These are phyloP conservation scores for Liopterus haemorrhoidalis DNA, from an alignment of 2,888 invertebrate species.

Conservation along the genomic window DNA sequence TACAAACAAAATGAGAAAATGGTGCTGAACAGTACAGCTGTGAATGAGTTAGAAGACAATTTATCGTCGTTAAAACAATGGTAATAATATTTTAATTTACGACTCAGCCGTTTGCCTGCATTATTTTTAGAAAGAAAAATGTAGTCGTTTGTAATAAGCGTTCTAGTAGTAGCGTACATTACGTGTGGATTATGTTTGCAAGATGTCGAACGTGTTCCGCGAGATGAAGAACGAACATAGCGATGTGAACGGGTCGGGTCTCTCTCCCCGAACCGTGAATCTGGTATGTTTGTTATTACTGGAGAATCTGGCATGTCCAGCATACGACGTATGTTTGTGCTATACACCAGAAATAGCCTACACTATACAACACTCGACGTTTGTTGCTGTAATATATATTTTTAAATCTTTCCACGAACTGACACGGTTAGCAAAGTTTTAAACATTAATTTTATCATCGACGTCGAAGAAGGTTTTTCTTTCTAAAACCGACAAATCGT, in stretches of 20 bases:
- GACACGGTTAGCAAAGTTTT: constrained; percentile 14
- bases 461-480: constrained; percentile 9
- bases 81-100: no score
- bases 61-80: no score
- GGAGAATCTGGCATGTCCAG: constrained; percentile 13
- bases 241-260: no score
- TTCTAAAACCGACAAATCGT: constrained; percentile 3
- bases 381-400: constrained; percentile 24
- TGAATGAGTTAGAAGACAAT: no score
- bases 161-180: no score
- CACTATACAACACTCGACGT: constrained; percentile 4
- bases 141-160: no score
- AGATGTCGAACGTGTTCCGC: constrained; percentile 22
- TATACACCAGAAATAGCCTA: constrained; percentile 17
- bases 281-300: constrained; percentile 11
- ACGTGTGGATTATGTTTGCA: no score
- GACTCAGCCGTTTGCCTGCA: no score
- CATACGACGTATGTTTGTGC: constrained; percentile 13
- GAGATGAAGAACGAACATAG: constrained; percentile 23
- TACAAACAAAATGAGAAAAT: no score
- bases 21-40: no score
- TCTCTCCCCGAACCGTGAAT: no score
- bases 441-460: constrained; percentile 24
- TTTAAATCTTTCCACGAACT: constrained; percentile 23
- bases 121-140: no score